Evolutionary conservation across 2,888 invertebrate genomes (phyloP).

Genomic region (Cyaniris semiargus): DNA sequence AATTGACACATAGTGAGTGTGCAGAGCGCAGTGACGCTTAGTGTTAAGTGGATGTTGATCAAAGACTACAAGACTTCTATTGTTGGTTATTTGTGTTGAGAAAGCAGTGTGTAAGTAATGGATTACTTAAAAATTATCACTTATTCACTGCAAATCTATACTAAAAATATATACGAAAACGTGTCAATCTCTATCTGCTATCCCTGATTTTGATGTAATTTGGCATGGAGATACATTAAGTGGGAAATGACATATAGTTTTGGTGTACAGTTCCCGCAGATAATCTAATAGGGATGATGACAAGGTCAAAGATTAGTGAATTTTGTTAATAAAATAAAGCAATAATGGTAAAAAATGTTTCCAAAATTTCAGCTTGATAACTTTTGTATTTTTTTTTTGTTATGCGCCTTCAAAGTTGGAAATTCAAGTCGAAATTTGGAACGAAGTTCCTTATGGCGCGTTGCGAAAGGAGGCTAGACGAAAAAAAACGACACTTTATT

Average conservation of each 20-base stretch:
- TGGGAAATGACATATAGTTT: not conserved
- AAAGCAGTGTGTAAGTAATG: not conserved
- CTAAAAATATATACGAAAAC: not conserved
- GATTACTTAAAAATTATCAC: not conserved
- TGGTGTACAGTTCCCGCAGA: not conserved
- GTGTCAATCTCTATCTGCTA: not conserved
- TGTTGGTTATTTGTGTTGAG: not conserved
- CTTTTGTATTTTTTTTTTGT: too few species aligned
- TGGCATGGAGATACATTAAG: not conserved
- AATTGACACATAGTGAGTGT: conserved; percentile 64
- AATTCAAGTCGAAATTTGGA: too few species aligned
- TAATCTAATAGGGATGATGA: too few species aligned
- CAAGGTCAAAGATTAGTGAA: too few species aligned
- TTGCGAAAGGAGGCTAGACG: too few species aligned
- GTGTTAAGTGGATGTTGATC: conserved; percentile 39
- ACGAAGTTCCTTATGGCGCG: too few species aligned
- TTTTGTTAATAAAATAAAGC: too few species aligned
- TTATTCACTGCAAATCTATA: not conserved
- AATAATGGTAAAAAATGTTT: too few species aligned
- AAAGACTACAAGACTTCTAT: not conserved
- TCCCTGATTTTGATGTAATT: not conserved
- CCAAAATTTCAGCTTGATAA: too few species aligned
- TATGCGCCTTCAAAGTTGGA: too few species aligned
- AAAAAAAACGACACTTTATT: too few species aligned
- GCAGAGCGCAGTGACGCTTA: conserved; percentile 47